Evolutionary conservation across 1,140 invertebrate genomes (phyloP).

Genomic region (Thaumetopoea pityocampa): DNA sequence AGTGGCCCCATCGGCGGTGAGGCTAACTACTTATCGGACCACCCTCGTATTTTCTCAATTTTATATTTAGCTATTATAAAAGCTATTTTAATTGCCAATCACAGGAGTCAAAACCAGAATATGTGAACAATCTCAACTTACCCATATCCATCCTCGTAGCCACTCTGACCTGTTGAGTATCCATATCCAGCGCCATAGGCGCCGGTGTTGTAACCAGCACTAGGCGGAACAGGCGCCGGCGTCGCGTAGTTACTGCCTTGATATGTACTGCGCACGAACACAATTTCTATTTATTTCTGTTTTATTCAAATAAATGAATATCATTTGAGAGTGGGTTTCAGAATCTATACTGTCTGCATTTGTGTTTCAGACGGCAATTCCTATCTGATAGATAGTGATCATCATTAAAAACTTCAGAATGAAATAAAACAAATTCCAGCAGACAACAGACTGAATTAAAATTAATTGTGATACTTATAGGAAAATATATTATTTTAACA

Average conservation of each 20-base stretch:
- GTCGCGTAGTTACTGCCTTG: constrained; percentile 47
- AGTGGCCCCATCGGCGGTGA: no score
- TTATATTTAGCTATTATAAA: no score
- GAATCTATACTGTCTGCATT: constrained; percentile 49
- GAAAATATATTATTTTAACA: neutral
- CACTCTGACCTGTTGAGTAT: constrained; percentile 54
- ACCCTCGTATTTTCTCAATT: no score
- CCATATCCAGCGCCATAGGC: constrained; percentile 56
- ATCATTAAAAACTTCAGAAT: no score
- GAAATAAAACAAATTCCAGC: no score
- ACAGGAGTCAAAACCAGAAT: neutral
- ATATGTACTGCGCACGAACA: constrained; percentile 44
- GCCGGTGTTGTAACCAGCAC: constrained; percentile 44
- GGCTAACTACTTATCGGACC: no score
- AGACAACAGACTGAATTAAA: no score
- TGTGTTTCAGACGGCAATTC: constrained; percentile 72
- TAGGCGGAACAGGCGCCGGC: constrained; percentile 39
- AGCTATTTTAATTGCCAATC: no score
- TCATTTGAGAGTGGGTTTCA: constrained; percentile 20
- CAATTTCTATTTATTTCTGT: neutral
- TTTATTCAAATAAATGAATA: neutral
- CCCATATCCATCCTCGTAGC: constrained; percentile 61
- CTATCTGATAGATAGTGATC: constrained; percentile 55
- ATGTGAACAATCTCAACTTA: constrained; percentile 18
- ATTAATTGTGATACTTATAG: no score